phyloP scores from a whole-genome alignment of 53 echinoderm and acorn worm species.

The Echinarachnius parma region DNA sequence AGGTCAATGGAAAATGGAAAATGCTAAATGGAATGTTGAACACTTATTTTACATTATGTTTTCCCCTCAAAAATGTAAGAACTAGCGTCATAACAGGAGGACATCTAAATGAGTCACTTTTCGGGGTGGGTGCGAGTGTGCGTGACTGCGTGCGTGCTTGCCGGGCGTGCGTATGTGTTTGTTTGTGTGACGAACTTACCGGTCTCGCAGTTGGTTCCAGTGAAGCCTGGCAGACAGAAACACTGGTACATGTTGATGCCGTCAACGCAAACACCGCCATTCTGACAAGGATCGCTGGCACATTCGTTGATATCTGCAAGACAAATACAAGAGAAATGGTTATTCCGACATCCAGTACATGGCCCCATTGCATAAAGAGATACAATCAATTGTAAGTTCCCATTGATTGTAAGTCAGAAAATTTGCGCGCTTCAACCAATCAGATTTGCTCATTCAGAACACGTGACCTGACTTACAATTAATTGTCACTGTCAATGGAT shows the following conservation, averaged over 20 bases:
- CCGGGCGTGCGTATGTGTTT: not conserved
- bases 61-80: no score
- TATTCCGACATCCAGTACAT: not conserved
- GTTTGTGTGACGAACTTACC: not conserved
- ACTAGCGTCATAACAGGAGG: no score
- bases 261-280: constrained; percentile 20
- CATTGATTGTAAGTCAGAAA: not conserved
- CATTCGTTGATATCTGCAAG: constrained; percentile 29
- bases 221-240: constrained; percentile 12
- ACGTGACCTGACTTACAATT: not conserved
- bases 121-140: no score
- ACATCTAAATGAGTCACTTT: no score
- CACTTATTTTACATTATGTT: no score
- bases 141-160: not conserved
- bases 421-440: not conserved
- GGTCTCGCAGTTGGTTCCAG: not conserved
- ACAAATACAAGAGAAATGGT: not conserved
- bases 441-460: not conserved
- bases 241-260: constrained; percentile 20
- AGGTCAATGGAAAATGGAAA: no score
- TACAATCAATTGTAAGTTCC: not conserved
- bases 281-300: constrained; percentile 33
- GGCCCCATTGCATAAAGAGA: not conserved
- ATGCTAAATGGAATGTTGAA: no score
- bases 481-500: not conserved